Evolutionary conservation across 2,888 invertebrate genomes (phyloP).

Genomic region (Orthosia gracilis): DNA sequence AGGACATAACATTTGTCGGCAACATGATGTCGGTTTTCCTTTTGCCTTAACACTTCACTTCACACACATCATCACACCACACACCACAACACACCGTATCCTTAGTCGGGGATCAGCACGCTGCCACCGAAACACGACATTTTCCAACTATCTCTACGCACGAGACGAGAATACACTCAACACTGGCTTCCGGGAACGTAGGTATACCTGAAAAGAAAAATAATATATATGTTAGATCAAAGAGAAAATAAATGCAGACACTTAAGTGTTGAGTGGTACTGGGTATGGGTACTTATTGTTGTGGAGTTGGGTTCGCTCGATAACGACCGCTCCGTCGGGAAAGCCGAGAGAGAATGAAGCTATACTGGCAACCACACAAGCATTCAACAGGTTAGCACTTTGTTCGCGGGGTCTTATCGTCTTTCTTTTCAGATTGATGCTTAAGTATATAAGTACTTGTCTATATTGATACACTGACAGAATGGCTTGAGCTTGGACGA

Average conservation of each 20-base stretch:
- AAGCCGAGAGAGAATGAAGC: slow-evolving; percentile 78
- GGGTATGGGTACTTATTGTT: slow-evolving; percentile 59
- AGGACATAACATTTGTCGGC: slow-evolving; percentile 97
- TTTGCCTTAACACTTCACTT: slow-evolving; percentile 72
- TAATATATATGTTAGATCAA: slow-evolving; percentile 56
- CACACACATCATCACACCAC: slow-evolving; percentile 78
- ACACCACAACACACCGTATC: slow-evolving; percentile 63
- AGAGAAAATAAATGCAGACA: slow-evolving; percentile 56
- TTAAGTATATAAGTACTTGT: slow-evolving; percentile 57
- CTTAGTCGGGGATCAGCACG: slow-evolving; percentile 85
- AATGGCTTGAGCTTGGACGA: slow-evolving; percentile 16
- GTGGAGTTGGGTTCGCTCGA: slow-evolving; percentile 63
- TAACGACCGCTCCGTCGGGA: slow-evolving; percentile 74
- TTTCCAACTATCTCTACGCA: slow-evolving; percentile 64
- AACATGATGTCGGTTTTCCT: slow-evolving; percentile 93
- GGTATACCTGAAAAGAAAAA: slow-evolving; percentile 71
- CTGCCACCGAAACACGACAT: slow-evolving; percentile 85
- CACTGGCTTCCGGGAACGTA: slow-evolving; percentile 54
- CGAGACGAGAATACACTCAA: slow-evolving; percentile 42
- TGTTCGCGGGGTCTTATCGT: slow-evolving; percentile 71
- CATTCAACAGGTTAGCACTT: slow-evolving; percentile 83
- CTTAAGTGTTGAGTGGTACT: slow-evolving; percentile 55
- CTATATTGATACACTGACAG: slow-evolving; percentile 50
- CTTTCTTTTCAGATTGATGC: slow-evolving; percentile 69
- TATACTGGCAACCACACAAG: slow-evolving; percentile 66